Percentiles rank a stretch among this genome's conserved stretches.
phyloP scores from a whole-genome alignment of 2,797 vertebrate genomes.

The Neosalanx taihuensis region DNA sequence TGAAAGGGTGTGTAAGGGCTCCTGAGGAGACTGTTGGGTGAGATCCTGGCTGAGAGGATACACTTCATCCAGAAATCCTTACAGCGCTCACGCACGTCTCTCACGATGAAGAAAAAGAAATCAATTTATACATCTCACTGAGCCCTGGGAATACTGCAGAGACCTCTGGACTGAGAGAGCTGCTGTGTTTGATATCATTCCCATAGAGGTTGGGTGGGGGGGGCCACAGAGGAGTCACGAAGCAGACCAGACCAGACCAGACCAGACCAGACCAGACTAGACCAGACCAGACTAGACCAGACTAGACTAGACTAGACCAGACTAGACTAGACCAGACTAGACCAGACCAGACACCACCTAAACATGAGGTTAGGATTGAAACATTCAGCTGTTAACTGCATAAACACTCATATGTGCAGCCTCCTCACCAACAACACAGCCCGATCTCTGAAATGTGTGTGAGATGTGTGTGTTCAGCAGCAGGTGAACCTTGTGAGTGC shows the following conservation, averaged over 20 bases:
- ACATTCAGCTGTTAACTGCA: neutral
- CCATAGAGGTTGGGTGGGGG: conserved; percentile 36
- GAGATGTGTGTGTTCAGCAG: conserved; percentile 7
- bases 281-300: too few relatives aligned
- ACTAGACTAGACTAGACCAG: too few relatives aligned
- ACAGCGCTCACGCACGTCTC: conserved; percentile 28
- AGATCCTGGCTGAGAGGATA: conserved; percentile 48
- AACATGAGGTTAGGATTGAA: neutral
- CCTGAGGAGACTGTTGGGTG: conserved; percentile 36
- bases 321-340: too few relatives aligned
- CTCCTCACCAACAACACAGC: neutral
- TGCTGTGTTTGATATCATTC: conserved; percentile 55
- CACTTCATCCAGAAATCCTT: conserved; percentile 49
- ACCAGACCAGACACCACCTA: neutral
- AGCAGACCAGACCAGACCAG: neutral
- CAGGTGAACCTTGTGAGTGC: neutral
- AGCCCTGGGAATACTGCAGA: conserved; percentile 49
- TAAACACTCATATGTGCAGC: neutral
- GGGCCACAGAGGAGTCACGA: neutral
- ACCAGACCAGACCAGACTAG: too few relatives aligned
- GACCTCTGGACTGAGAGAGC: conserved; percentile 48
- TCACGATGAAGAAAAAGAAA: conserved; percentile 45
- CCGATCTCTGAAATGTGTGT: conserved; percentile 2
- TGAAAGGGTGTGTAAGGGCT: conserved; percentile 52
- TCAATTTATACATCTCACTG: conserved; percentile 63